Base-by-base conservation (phyloP, 2,797 vertebrate species). In the Cyprinella venusta region DNA sequence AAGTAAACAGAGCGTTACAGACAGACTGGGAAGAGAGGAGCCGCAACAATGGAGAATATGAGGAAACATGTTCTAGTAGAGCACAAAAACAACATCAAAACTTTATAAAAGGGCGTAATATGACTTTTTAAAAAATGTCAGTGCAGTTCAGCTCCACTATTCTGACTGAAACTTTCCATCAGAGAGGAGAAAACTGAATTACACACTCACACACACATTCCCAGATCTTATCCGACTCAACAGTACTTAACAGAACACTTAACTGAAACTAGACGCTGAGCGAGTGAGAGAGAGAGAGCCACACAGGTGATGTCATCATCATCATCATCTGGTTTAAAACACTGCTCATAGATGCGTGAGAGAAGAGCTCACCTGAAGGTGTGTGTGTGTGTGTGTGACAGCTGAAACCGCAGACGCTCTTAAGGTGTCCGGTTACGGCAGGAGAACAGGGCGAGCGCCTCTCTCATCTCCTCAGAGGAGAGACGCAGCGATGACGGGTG, bases 321-420 rank as follows among this genome's bases (percentile, higher is more conserved):
- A 21, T 76, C 72, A 24, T 77, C 77, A 40, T 56, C 63, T 68
- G 30, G 30, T 76, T 26, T 30, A 18, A 40, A 42, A 61, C 54
- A 42, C 26, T 67, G 19, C 2, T 10, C 0, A 3, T 48, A 0
- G 26, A 9, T 18, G 18, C 21, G 48, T 9, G 48, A 52, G 61
- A 63, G 77, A 52, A n/a, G 19, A 8, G 72, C 71, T 75, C 50
- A 69, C 48, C 48, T 68, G n/a, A 84, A 56, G 71, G 50, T 80
- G 65, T 80, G 69, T 79, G 30, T 33, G 72, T 80, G 65, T 80
- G 69, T 79, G 30, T 36, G 5, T 71, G 63, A 80, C 76, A 71
- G 71, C 21, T 74, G 71, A 78, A 87, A 85, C 61, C 45, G 52
- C 50, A 85, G 80, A 80, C 12, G 59, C 76, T 80, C 59, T 68